A percentile compares a stretch with the other conserved stretches of the same genome.
phyloP scores from a whole-genome alignment of 2,113 vertebrate genomes.

The Podarcis cretensis region DNA sequence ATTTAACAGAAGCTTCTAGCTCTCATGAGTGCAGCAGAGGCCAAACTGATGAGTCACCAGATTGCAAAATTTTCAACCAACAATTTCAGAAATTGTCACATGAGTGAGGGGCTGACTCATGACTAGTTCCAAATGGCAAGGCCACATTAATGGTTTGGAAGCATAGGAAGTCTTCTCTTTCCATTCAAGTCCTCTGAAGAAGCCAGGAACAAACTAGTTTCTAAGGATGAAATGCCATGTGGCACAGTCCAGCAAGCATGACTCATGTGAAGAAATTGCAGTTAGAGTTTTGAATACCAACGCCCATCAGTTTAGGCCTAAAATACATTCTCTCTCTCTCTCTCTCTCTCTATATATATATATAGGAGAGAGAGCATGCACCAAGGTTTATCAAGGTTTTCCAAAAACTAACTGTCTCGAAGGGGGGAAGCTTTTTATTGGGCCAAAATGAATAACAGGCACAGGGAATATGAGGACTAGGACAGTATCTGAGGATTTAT shows the following conservation, averaged over 20 bases:
- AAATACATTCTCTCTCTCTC: not conserved
- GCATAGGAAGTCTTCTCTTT: not conserved
- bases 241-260: not conserved
- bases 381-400: not conserved
- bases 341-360: too few relatives aligned
- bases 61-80: not conserved
- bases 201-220: not conserved
- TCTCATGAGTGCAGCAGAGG: not conserved
- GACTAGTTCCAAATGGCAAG: not conserved
- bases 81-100: not conserved
- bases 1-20: not conserved
- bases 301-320: not conserved
- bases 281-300: not conserved
- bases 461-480: too few relatives aligned
- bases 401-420: not conserved
- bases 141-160: too few relatives aligned
- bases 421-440: not conserved
- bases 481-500: not conserved
- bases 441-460: too few relatives aligned
- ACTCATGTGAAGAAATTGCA: not conserved
- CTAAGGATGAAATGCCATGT: not conserved
- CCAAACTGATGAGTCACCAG: not conserved
- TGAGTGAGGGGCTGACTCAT: not conserved
- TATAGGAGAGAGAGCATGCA: not conserved
- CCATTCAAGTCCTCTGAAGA: not conserved